Evolutionary conservation across 1,140 invertebrate species (phyloP), one percentile per base, ranked within the genome.

Genomic region (Neotoxoptera formosana): DNA sequence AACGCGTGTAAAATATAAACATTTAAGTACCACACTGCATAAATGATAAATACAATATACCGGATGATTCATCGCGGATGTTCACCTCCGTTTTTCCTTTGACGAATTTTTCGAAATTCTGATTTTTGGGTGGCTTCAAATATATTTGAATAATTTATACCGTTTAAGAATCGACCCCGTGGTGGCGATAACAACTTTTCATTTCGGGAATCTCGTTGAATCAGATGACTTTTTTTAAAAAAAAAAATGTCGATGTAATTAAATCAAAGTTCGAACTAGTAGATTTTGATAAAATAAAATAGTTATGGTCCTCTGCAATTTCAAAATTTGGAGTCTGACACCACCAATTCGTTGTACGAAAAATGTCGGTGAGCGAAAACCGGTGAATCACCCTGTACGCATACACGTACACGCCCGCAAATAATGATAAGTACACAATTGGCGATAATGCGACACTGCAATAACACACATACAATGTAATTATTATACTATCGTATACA

Each of bases 391-490:
- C 30, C 30, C 30, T 67, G 60, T 67, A n/a, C 14, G 30, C n/a
- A 11, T n/a, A 76, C 60, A 67, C 60, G 30, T 67, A 67, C 30
- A n/a, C n/a, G 60, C 30, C 60, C 14, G n/a, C 14, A n/a, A 76
- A 76, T 76, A 76, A 76, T n/a, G 60, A 76, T n/a, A 76, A 76
- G 60, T 76, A 76, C 60, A 76, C 60, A 76, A 76, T 76, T 76
- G 60, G 60, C 60, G 60, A 76, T 76, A 76, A 76, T 30, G n/a
- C n/a, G 30, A 76, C 60, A 76, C 30, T n/a, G 60, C 17, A 76
- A 76, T 20, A 76, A 76, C 60, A 76, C n/a, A 34, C 60, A 34
- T n/a, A 76, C 60, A 76, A 76, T 76, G 60, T 76, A 67, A 67
- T 67, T 60, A 60, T 60, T n/a, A 20, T n/a, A 76, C 11, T n/a